Evolutionary conservation across 1,140 invertebrate species (phyloP), one percentile per base, ranked within the genome.

Genomic region (Macrosteles quadrilineatus): DNA sequence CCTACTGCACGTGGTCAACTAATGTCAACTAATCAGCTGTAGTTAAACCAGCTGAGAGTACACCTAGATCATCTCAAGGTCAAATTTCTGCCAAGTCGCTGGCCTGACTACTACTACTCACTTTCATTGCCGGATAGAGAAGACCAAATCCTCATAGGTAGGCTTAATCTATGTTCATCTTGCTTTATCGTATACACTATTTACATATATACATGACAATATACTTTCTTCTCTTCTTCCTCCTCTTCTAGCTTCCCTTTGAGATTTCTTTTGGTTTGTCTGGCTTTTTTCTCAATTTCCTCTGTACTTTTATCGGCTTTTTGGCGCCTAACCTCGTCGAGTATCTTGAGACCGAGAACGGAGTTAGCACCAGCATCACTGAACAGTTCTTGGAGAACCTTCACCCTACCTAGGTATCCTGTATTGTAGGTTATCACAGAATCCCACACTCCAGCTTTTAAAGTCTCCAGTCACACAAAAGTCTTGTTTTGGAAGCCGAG

Each of bases 371-470:
- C 69, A 31, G 31, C 9, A 27, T 25, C 19, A 2, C 11, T 14
- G 2, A n/a, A n/a, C n/a, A n/a, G n/a, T n/a, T n/a, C n/a, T n/a
- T n/a, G n/a, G n/a, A 71, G 40, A 4, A 71, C 29, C 14, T 71
- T 71, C 2, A 68, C 29, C 68, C 25, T 71, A 1, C 27, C 40
- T 2, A 43, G 1, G 40, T 47, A 50, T 1, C 69, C 69, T 19
- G 45, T 19, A 68, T 64, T 71, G 23, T 12, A 68, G 14, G 32
- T 17, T 12, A 71, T 45, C 1, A 71, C 65, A 67, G 64, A 43
- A 68, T 65, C 62, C 4, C 11, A 31, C 14, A 68, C 62, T 23
- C 67, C 70, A 21, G 62, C 29, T 30, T 63, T 12, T 1, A 72
- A 25, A 23, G 57, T 63, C 2, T 11, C 19, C 2, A 71, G 30